phyloP scores from a whole-genome alignment of 1,140 invertebrate species.

The Eupristina koningsbergeri region DNA sequence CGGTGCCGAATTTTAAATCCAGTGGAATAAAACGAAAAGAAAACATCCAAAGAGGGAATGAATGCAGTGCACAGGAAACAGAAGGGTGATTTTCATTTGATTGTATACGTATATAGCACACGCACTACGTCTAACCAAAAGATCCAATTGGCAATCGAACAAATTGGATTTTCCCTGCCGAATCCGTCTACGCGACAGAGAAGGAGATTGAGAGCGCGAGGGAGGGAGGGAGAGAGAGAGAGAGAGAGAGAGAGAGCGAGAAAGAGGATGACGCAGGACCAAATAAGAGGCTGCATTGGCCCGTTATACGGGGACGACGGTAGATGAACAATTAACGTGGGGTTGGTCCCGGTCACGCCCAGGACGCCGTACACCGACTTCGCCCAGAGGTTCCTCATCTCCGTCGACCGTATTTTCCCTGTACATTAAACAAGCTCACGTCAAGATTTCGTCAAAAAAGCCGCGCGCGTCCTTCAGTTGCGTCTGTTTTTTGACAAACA shows the following conservation, averaged over 20 bases:
- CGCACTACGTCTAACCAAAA: slow-evolving; percentile 3
- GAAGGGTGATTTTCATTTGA: slow-evolving; percentile 25
- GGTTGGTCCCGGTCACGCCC: slow-evolving; percentile 65
- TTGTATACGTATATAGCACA: not conserved
- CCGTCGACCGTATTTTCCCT: not conserved
- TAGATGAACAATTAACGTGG: slow-evolving; percentile 73
- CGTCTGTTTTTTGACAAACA: not conserved
- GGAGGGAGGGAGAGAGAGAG: slow-evolving; percentile 46
- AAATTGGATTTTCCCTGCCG: slow-evolving; percentile 64
- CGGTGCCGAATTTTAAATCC: not conserved
- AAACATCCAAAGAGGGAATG: not conserved
- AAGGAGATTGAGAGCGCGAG: not conserved
- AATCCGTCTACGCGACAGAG: slow-evolving; percentile 50
- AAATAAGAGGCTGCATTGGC: slow-evolving; percentile 61
- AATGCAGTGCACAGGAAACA: slow-evolving; percentile 18
- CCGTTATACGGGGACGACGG: slow-evolving; percentile 57
- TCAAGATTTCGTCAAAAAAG: not conserved
- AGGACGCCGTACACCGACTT: slow-evolving; percentile 59
- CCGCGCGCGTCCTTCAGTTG: not conserved
- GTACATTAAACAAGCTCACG: not conserved
- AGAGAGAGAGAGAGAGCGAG: slow-evolving; percentile 44
- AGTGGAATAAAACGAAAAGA: slow-evolving; percentile 32
- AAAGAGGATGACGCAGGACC: slow-evolving; percentile 43
- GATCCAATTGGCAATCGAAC: slow-evolving; percentile 69
- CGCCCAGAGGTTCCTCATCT: slow-evolving; percentile 59